Conservation (phyloP, 2,113 vertebrate species). For the Thryonomys swinderianus region DNA sequence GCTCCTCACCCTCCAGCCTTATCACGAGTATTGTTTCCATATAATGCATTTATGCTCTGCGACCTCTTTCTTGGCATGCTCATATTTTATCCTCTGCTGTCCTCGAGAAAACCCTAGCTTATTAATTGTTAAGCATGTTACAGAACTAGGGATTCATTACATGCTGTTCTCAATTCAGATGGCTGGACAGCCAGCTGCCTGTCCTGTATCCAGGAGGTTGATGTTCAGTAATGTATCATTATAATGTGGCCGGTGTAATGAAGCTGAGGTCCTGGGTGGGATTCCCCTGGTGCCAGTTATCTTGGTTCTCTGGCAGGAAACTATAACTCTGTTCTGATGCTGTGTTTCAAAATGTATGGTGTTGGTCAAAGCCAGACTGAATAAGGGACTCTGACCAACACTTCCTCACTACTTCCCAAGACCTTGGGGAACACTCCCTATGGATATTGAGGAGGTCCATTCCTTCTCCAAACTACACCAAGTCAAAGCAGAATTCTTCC, state of each 20-base stretch:
- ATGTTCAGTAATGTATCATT: conserved; percentile 57
- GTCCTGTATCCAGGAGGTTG: conserved; percentile 36
- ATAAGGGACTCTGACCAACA: neutral
- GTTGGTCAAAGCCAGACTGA: neutral
- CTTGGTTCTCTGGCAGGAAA: conserved; percentile 23
- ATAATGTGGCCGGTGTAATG: conserved; percentile 45
- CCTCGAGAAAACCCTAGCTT: conserved; percentile 66
- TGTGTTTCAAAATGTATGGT: neutral
- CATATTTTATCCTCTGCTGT: conserved; percentile 68
- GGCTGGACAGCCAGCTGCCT: conserved; percentile 54
- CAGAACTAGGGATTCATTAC: conserved; percentile 55
- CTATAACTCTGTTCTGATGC: neutral
- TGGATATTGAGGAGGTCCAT: accelerated
- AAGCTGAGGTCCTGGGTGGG: conserved; percentile 53
- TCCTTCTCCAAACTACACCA: neutral
- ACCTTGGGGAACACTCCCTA: neutral
- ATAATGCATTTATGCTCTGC: neutral
- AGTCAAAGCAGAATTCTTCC: neutral
- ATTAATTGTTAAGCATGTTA: conserved; percentile 70
- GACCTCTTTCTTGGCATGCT: conserved; percentile 21
- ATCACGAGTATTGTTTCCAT: neutral
- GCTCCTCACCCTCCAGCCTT: neutral
- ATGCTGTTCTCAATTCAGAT: conserved; percentile 51
- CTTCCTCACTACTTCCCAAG: neutral
- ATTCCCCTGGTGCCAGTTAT: conserved; percentile 50